Evolutionary conservation across 2,888 invertebrate genomes (phyloP).

Genomic region (Hydriomena furcata): DNA sequence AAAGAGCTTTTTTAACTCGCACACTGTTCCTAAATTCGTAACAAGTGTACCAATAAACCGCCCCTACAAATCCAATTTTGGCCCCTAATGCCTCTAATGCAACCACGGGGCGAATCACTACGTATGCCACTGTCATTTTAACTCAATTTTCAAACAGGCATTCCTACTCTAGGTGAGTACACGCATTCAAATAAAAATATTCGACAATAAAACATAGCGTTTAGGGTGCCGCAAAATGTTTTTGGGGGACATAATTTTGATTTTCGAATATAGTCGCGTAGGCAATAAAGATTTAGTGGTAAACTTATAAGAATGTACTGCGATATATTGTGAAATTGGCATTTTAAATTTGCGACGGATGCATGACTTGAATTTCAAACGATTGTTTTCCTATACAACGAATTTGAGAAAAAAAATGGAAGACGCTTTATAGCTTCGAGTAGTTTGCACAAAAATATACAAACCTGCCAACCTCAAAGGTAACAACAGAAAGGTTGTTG

Average conservation of each 20-base stretch:
- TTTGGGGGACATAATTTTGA: slow-evolving; percentile 60
- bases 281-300: slow-evolving; percentile 66
- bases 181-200: slow-evolving; percentile 73
- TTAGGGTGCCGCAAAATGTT: slow-evolving; percentile 65
- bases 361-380: slow-evolving; percentile 29
- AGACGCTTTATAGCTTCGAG: neutral
- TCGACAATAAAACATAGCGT: slow-evolving; percentile 73
- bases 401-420: slow-evolving; percentile 15
- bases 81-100: slow-evolving; percentile 80
- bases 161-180: slow-evolving; percentile 39
- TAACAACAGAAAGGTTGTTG: no score
- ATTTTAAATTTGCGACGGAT: slow-evolving; percentile 32
- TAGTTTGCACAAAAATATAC: no score
- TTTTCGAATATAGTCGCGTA: slow-evolving; percentile 68
- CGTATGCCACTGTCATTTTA: slow-evolving; percentile 82
- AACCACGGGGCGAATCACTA: slow-evolving; percentile 81
- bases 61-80: slow-evolving; percentile 80
- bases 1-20: slow-evolving; percentile 63
- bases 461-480: no score
- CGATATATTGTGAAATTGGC: slow-evolving; percentile 29
- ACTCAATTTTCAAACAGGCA: slow-evolving; percentile 77
- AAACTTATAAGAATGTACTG: slow-evolving; percentile 52
- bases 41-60: slow-evolving; percentile 81
- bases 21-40: slow-evolving; percentile 69
- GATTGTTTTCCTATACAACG: slow-evolving; percentile 14